A percentile compares a stretch with the other conserved stretches of the same genome.
Evolutionary conservation across 2,888 invertebrate genomes (phyloP).

Genomic region (Phlogophora meticulosa): DNA sequence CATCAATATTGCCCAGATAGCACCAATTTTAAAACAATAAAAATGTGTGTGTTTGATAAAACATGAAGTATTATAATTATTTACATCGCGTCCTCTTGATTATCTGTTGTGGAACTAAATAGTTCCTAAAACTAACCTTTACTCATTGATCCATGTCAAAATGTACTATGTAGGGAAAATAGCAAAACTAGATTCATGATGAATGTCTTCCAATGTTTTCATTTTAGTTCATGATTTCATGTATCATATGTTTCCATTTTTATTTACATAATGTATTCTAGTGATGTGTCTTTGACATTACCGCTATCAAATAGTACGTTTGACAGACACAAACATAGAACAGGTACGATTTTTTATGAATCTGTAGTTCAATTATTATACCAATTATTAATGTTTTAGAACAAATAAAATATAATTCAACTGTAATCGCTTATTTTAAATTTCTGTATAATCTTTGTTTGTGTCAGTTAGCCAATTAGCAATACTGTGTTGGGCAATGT

Average conservation of each 20-base stretch:
- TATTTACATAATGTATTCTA: neutral
- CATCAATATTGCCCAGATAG: constrained; percentile 16
- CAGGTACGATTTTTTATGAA: neutral
- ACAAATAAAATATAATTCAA: constrained; percentile 24
- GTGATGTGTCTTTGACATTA: neutral
- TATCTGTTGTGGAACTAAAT: constrained; percentile 8
- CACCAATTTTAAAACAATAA: constrained; percentile 16
- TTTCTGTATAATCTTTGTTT: constrained; percentile 15
- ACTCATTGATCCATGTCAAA: constrained; percentile 9
- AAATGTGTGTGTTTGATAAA: neutral
- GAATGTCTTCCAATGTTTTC: constrained; percentile 53
- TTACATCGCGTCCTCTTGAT: neutral
- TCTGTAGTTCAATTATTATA: constrained; percentile 6
- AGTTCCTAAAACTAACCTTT: neutral
- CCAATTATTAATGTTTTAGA: constrained; percentile 23
- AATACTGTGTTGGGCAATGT: constrained; percentile 32
- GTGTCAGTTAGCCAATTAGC: constrained; percentile 23
- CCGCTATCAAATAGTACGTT: neutral
- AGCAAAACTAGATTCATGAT: constrained; percentile 16
- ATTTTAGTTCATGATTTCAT: constrained; percentile 14
- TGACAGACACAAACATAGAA: neutral
- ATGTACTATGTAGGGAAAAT: constrained; percentile 10
- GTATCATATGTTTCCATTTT: neutral
- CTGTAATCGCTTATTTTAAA: constrained; percentile 13
- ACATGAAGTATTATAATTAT: constrained; percentile 35